These are phyloP conservation scores for Andrena dorsata DNA, from an alignment of 2,888 invertebrate genomes.

Conservation along the genomic window DNA sequence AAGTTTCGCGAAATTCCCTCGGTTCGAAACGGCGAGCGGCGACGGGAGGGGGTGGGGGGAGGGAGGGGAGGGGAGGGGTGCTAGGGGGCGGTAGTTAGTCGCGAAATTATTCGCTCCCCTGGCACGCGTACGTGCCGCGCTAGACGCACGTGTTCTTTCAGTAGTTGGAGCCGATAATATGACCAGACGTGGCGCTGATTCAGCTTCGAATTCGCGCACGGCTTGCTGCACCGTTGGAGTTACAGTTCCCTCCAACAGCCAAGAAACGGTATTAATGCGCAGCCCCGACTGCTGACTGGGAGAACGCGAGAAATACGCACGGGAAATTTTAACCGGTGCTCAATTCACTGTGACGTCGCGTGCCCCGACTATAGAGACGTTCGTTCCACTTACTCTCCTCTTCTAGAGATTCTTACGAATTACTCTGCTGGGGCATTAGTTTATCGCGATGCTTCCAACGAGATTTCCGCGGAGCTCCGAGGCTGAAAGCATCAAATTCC, in stretches of 20 bases:
- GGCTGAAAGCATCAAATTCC: neutral
- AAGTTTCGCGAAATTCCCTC: constrained; percentile 9
- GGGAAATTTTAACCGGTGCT: constrained; percentile 38
- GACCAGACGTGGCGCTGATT: constrained; percentile 60
- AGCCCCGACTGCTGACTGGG: constrained; percentile 52
- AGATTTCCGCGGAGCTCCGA: too few relatives aligned
- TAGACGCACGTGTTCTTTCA: constrained; percentile 62
- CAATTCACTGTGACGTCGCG: constrained; percentile 30
- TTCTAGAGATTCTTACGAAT: constrained; percentile 20
- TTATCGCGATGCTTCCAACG: too few relatives aligned
- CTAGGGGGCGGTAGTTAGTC: constrained; percentile 26
- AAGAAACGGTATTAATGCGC: constrained; percentile 49
- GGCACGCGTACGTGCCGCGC: constrained; percentile 55
- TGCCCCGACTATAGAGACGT: constrained; percentile 14
- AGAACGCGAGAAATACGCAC: constrained; percentile 31
- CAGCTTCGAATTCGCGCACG: constrained; percentile 51
- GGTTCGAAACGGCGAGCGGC: neutral
- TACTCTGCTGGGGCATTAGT: neutral
- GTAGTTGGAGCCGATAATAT: constrained; percentile 66
- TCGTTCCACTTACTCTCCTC: neutral
- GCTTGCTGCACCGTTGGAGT: constrained; percentile 41
- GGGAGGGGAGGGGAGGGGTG: too few relatives aligned
- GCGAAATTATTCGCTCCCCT: constrained; percentile 39
- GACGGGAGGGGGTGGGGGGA: too few relatives aligned
- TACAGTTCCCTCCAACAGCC: constrained; percentile 41